Base-by-base conservation (phyloP, 1,140 invertebrate species). In the Dendroctonus valens region DNA sequence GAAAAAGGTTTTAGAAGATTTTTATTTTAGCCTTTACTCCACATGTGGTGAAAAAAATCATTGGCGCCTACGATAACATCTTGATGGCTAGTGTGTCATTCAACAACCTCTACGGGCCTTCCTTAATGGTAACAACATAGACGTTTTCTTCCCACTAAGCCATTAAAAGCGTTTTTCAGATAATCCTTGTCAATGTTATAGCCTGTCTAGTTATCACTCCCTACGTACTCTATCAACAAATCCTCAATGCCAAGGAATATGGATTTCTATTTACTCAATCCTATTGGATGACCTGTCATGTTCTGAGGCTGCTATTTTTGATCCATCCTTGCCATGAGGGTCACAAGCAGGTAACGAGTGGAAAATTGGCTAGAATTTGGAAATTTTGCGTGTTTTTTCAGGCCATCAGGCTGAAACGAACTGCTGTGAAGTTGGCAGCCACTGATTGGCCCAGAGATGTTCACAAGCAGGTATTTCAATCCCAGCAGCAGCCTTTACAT, bases 231-330 rank as follows among this genome's bases (percentile, higher is more conserved):
- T 59, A 65, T 41, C 63, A 65, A 15, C 63, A 65, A 44, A 51
- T 65, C 37, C 15, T 65, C 6, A 58, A 59, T 49, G 42, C 57
- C 4, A 59, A 59, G 44, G 46, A 51, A 39, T n/a, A 59, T 8
- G 41, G 12, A 6, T 65, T 65, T 41, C 7, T 65, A 5, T 65
- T 59, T 44, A 65, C 63, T 7, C 63, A 65, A 65, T 55, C 54
- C 11, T 65, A 42, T 41, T 65, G 63, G 63, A 65, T 65, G 63
- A 65, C 38, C 26, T 65, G 63, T 44, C 63, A 65, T 38, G 26
- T 65, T 52, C 40, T 65, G 6, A 49, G 63, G 11, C 41, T 65
- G 7, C 41, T 65, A 39, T 39, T 65, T 15, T n/a, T 59, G 6
- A 39, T 65, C 9, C 54, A 65, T 26, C 63, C 63, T 11, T 65